These are phyloP conservation scores for Rynchops niger DNA, from an alignment of 2,113 vertebrate genomes.

Conservation along the genomic window DNA sequence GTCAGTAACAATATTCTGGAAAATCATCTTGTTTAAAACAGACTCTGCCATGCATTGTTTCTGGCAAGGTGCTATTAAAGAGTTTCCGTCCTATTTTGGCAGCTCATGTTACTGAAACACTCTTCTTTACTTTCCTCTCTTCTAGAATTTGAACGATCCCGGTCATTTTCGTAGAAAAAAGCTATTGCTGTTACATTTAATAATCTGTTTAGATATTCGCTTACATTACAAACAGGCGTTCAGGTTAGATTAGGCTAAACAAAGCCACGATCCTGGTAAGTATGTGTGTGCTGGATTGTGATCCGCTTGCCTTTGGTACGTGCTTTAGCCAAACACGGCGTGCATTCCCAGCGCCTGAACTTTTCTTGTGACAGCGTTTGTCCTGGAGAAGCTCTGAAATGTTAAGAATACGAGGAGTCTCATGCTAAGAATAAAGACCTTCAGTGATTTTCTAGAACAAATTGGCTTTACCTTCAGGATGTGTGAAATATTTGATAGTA, in stretches of 20 bases:
- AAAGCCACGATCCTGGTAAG: neutral
- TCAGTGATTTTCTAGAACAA: neutral
- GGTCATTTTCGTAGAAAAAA: neutral
- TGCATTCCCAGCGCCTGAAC: rapidly evolving
- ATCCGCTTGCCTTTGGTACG: neutral
- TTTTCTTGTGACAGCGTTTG: neutral
- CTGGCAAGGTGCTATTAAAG: constrained; percentile 42
- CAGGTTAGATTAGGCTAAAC: neutral
- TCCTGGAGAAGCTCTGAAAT: neutral
- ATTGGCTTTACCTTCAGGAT: neutral
- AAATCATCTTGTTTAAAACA: constrained; percentile 65
- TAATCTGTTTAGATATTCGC: constrained; percentile 11
- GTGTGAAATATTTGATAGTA: neutral
- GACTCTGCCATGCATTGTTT: constrained; percentile 20
- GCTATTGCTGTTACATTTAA: neutral
- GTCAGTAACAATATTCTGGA: constrained; percentile 50
- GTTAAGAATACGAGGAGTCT: neutral
- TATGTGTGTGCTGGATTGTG: neutral
- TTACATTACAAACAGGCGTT: neutral
- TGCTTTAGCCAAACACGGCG: neutral
- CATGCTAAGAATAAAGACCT: neutral
- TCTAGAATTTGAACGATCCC: neutral
- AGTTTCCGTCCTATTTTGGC: neutral
- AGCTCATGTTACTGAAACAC: neutral
- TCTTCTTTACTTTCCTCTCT: neutral